A percentile compares a stretch with the other conserved stretches of the same genome.
These are phyloP conservation scores for Rafetus swinhoei DNA, from an alignment of 2,113 vertebrate genomes.

Conservation along the genomic window DNA sequence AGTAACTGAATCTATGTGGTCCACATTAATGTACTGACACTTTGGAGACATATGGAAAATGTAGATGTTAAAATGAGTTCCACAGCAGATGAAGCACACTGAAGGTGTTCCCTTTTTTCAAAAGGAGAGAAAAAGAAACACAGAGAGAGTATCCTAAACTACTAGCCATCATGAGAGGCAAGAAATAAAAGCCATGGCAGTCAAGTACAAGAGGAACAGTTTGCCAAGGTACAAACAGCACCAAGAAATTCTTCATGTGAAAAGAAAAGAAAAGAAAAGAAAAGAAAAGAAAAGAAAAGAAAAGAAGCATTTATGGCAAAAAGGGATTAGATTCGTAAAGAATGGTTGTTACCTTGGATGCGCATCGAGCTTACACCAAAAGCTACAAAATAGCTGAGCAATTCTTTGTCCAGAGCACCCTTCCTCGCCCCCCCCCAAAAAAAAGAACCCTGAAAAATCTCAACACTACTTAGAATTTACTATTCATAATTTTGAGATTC, in stretches of 20 bases:
- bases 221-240: neutral
- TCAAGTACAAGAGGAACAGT: accelerated
- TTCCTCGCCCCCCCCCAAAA: neutral
- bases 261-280: neutral
- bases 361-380: neutral
- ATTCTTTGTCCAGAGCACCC: neutral
- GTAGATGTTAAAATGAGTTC: neutral
- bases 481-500: neutral
- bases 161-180: neutral
- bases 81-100: neutral
- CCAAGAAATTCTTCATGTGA: neutral
- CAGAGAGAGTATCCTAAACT: neutral
- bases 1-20: neutral
- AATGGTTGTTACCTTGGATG: neutral
- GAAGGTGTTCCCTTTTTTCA: neutral
- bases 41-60: constrained; percentile 1
- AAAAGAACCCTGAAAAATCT: constrained; percentile 25
- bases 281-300: neutral
- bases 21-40: neutral
- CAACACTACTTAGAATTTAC: constrained; percentile 25
- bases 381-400: neutral
- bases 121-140: neutral
- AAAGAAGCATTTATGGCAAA: too few relatives aligned
- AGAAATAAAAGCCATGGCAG: neutral
- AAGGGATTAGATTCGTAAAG: neutral